Conservation (phyloP, 2,797 vertebrate genomes). For the Glossophaga mutica region DNA sequence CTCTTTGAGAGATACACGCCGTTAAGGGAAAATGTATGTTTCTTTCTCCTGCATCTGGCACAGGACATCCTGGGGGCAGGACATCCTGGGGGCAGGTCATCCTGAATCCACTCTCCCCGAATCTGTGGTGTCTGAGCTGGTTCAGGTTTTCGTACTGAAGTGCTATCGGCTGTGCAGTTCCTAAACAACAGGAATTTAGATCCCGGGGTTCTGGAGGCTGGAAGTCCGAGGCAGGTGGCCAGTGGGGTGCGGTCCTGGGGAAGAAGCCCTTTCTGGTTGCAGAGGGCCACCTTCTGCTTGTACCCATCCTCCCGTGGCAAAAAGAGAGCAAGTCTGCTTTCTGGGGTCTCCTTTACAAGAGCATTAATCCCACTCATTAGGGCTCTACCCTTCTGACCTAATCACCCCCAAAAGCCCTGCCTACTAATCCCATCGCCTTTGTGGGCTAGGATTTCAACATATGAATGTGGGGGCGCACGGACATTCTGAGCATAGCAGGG, state of each 20-base stretch:
- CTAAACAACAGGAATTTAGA: background rate
- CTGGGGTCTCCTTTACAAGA: too few relatives aligned
- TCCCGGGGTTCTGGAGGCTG: background rate
- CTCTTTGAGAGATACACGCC: background rate
- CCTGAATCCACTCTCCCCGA: background rate
- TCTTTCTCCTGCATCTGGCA: background rate
- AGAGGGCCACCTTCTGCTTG: too few relatives aligned
- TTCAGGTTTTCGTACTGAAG: background rate
- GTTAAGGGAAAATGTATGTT: background rate
- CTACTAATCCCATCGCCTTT: background rate
- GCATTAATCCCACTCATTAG: too few relatives aligned
- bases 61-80: background rate
- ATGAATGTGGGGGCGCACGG: background rate
- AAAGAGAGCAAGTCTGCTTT: too few relatives aligned
- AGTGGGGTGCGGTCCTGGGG: background rate
- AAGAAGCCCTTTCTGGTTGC: background rate
- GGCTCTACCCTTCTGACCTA: too few relatives aligned
- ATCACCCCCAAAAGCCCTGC: too few relatives aligned
- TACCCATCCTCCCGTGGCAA: too few relatives aligned
- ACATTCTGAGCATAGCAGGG: background rate
- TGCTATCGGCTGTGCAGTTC: background rate
- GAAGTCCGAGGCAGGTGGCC: background rate
- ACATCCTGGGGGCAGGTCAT: too few relatives aligned
- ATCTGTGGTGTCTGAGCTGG: background rate
- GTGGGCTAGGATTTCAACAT: background rate